Conservation (phyloP, 2,888 invertebrate genomes). For the Schrankia costaestrigalis region DNA sequence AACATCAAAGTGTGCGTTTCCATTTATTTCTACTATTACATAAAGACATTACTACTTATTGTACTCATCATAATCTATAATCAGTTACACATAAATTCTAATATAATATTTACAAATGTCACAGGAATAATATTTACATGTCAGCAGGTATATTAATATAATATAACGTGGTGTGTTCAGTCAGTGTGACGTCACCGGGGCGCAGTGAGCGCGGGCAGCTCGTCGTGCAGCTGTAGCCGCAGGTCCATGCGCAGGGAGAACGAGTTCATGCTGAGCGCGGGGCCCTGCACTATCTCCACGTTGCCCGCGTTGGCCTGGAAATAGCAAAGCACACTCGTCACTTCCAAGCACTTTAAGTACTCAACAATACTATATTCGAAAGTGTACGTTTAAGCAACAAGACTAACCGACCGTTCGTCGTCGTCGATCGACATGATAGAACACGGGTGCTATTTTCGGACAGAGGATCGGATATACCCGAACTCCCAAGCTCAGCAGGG, state of each 20-base stretch:
- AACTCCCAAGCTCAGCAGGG: too few relatives aligned
- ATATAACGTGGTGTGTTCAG: too few relatives aligned
- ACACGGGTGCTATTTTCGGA: too few relatives aligned
- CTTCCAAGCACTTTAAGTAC: not conserved
- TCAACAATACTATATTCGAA: too few relatives aligned
- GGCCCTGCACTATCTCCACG: constrained; percentile 47
- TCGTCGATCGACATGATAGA: too few relatives aligned
- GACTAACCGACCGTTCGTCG: too few relatives aligned
- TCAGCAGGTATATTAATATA: too few relatives aligned
- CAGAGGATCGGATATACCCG: too few relatives aligned
- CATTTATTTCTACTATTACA: too few relatives aligned
- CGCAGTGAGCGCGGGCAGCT: constrained; percentile 29
- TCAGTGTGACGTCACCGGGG: constrained; percentile 13
- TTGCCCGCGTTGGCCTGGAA: constrained; percentile 57
- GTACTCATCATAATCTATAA: not conserved
- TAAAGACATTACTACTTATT: too few relatives aligned
- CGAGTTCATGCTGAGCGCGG: constrained; percentile 43
- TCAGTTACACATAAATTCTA: not conserved
- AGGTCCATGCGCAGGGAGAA: constrained; percentile 50
- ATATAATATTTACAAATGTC: not conserved
- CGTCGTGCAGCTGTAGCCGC: constrained; percentile 38
- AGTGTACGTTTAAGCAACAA: too few relatives aligned
- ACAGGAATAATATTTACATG: not conserved
- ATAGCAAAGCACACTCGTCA: not conserved
- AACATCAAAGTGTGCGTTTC: too few relatives aligned